Evolutionary conservation across 2,888 invertebrate species (phyloP).

Genomic region (Automeris io): DNA sequence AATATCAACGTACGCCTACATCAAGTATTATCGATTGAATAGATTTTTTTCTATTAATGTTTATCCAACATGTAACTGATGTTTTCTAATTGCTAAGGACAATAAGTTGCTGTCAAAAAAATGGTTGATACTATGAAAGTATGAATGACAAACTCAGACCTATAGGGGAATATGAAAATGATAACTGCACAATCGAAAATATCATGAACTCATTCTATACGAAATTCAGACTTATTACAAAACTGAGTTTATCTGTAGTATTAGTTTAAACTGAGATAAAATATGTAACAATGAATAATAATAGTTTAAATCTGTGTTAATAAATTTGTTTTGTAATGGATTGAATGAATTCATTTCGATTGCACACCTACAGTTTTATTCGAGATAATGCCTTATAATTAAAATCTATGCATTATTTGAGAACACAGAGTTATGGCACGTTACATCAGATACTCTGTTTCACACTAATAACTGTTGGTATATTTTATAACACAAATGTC

Average conservation of each 20-base stretch:
- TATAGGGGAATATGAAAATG: too few relatives aligned
- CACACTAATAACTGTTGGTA: conserved; percentile 19
- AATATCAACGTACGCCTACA: conserved; percentile 72
- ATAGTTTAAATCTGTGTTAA: too few relatives aligned
- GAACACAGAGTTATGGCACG: conserved; percentile 67
- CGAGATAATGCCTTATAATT: conserved; percentile 33
- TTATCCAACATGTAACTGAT: conserved; percentile 7
- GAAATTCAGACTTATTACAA: too few relatives aligned
- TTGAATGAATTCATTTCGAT: too few relatives aligned
- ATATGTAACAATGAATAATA: too few relatives aligned
- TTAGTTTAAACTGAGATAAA: too few relatives aligned
- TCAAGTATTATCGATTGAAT: conserved; percentile 35
- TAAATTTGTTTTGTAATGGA: too few relatives aligned
- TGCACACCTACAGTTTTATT: too few relatives aligned
- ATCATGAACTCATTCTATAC: too few relatives aligned
- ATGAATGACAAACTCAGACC: too few relatives aligned
- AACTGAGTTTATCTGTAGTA: too few relatives aligned
- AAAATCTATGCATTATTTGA: conserved; percentile 33
- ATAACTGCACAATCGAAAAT: too few relatives aligned
- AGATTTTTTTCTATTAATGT: conserved; percentile 27
- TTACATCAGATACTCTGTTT: conserved; percentile 61
- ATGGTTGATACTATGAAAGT: not conserved
- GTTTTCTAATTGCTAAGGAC: not conserved
- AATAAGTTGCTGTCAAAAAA: not conserved
- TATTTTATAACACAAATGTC: conserved; percentile 36